phyloP scores from a whole-genome alignment of 2,888 invertebrate species.

The Dioctria linearis region DNA sequence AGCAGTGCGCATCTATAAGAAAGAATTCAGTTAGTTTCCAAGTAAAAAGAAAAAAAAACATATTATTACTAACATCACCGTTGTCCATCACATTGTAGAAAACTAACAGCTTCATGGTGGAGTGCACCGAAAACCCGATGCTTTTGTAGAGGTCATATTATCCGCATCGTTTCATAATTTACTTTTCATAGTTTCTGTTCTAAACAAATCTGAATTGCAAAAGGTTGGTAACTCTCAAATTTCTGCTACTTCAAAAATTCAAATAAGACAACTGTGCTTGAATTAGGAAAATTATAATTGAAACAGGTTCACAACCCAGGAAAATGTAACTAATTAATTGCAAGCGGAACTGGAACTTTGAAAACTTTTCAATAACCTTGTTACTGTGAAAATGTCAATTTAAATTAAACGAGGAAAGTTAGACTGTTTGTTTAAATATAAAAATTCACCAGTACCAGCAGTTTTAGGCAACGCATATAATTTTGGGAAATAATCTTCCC shows the following conservation, averaged over 20 bases:
- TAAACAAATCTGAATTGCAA: background rate
- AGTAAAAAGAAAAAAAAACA: background rate
- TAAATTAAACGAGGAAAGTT: conserved; percentile 1
- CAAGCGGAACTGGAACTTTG: background rate
- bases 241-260: background rate
- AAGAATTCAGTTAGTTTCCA: conserved; percentile 30
- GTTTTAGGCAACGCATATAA: background rate
- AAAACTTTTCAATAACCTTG: conserved; percentile 8
- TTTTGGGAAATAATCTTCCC: background rate
- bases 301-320: background rate
- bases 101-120: conserved; percentile 21
- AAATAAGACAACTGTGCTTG: background rate
- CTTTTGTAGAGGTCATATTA: conserved; percentile 16
- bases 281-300: background rate
- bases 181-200: conserved; percentile 8
- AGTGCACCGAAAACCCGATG: conserved; percentile 6
- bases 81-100: background rate
- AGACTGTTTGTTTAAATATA: background rate
- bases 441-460: background rate
- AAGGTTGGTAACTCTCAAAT: background rate
- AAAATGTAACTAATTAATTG: background rate
- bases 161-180: conserved; percentile 4
- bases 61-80: background rate
- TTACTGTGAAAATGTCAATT: background rate
- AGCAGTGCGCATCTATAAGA: background rate